phyloP scores from a whole-genome alignment of 2,888 invertebrate genomes.

The Tridacna gigas region DNA sequence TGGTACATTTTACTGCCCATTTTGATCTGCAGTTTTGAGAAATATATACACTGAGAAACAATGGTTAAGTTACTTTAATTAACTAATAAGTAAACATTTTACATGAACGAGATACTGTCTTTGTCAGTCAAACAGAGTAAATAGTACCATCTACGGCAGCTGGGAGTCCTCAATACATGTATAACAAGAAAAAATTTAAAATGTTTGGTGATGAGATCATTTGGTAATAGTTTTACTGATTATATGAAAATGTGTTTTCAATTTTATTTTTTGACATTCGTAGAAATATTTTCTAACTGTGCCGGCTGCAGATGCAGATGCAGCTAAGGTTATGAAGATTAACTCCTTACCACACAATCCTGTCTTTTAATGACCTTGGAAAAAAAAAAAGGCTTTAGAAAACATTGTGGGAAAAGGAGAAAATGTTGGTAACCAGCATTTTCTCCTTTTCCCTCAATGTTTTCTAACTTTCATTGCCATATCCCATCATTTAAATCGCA shows the following conservation, averaged over 20 bases:
- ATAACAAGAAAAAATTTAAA: not conserved
- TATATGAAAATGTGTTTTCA: not conserved
- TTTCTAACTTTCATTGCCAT: not conserved
- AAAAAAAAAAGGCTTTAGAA: not conserved
- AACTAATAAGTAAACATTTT: not conserved
- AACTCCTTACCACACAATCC: too few relatives aligned
- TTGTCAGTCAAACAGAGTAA: not conserved
- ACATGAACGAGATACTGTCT: not conserved
- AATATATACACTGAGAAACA: too few relatives aligned
- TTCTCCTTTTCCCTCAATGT: not conserved
- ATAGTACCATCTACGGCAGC: not conserved
- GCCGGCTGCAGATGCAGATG: too few relatives aligned
- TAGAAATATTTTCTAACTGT: not conserved
- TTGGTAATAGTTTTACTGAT: not conserved
- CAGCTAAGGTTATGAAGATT: too few relatives aligned
- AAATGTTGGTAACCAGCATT: not conserved
- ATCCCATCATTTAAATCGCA: too few relatives aligned
- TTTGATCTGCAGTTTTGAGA: too few relatives aligned
- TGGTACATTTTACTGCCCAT: too few relatives aligned
- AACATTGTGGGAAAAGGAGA: not conserved
- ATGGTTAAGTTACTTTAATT: not conserved
- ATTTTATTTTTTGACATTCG: not conserved
- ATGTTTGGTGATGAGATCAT: not conserved
- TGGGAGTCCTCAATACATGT: not conserved
- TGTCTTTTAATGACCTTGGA: too few relatives aligned